Evolutionary conservation across 1,140 invertebrate species (phyloP).

Genomic region (Drosophila busckii): DNA sequence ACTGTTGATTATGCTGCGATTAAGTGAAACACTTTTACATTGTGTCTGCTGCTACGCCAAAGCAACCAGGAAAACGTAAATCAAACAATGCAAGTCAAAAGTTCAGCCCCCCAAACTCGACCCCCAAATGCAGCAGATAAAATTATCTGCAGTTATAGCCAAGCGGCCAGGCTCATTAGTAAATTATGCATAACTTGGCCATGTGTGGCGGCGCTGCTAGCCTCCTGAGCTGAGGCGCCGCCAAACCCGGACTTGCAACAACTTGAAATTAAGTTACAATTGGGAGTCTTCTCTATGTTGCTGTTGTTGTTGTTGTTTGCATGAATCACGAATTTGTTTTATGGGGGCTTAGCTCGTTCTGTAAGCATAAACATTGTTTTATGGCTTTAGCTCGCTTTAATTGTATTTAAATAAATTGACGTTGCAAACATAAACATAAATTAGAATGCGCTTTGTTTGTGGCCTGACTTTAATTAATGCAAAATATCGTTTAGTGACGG

Average conservation of each 20-base stretch:
- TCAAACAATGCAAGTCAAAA: conserved; percentile 67
- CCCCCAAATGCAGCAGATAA: conserved; percentile 34
- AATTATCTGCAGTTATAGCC: conserved; percentile 59
- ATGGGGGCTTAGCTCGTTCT: conserved; percentile 34
- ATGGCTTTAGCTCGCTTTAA: conserved; percentile 36
- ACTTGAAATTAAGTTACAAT: conserved; percentile 18
- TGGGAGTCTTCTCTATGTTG: conserved; percentile 26
- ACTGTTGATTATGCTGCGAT: conserved; percentile 40
- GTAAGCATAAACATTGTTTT: conserved; percentile 9
- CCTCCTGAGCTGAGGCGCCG: background rate
- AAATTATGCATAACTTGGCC: conserved; percentile 42
- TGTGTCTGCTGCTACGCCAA: conserved; percentile 22
- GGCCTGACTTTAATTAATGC: conserved; percentile 20
- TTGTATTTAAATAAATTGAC: conserved; percentile 54
- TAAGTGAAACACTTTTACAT: conserved; percentile 56
- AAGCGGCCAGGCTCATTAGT: conserved; percentile 58
- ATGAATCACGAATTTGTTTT: conserved; percentile 49
- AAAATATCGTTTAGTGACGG: conserved; percentile 6
- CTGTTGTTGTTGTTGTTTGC: conserved; percentile 1
- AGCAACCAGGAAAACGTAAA: conserved; percentile 60
- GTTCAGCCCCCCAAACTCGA: conserved; percentile 39
- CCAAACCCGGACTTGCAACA: conserved; percentile 1
- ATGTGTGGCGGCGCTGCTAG: conserved; percentile 20
- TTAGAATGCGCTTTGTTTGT: conserved; percentile 52
- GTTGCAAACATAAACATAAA: conserved; percentile 33